Base-by-base conservation (phyloP, 2,113 vertebrate genomes). In the Barbus barbus region DNA sequence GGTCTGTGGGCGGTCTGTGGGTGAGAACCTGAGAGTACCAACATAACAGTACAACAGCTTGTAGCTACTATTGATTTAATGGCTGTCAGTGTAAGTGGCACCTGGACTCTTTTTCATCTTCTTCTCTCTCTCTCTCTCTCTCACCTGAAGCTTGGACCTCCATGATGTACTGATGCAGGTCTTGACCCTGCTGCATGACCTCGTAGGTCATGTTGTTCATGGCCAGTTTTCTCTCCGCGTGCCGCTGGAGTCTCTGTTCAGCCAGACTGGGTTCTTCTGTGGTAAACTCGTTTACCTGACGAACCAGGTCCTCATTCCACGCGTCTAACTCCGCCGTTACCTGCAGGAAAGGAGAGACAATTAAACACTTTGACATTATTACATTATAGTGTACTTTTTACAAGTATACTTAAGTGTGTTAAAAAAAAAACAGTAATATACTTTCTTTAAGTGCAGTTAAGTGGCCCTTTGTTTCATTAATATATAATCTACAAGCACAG, bases 151-250 rank as follows among this genome's bases (percentile, higher is more conserved):
- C 98, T 87, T 99, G 98, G 33, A 98, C 98, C 89, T 99, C 98
- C 97, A 98, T 98, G 91, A 99, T 99, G 90, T 99, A 99, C 33
- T 99, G 98, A 86, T 99, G 97, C 82, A 99, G 94, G 90, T 99
- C 98, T 74, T 99, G 97, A 3, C 98, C 98, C 90, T 99, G 98
- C 87, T 99, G 97, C 91, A 99, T 96, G 86, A 99, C 97, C 90
- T 99, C 98, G 28, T 98, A 99, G 60, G 96, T 98, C 98, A 99
- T 98, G 92, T 97, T 98, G 93, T 96, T 99, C 97, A 99, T 98
- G 90, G 97, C 97, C 14, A 97, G 78, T 78, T 98, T 99, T 72
- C 97, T 91, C 82, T 99, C 98, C 0, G 96, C 96, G 86, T 99
- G 98, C 3, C 97, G 93, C 88, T 98, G 98, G 48, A 99, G 93